Evolutionary conservation across 2,113 vertebrate species (phyloP).

Genomic region (Pelmatolapia mariae): DNA sequence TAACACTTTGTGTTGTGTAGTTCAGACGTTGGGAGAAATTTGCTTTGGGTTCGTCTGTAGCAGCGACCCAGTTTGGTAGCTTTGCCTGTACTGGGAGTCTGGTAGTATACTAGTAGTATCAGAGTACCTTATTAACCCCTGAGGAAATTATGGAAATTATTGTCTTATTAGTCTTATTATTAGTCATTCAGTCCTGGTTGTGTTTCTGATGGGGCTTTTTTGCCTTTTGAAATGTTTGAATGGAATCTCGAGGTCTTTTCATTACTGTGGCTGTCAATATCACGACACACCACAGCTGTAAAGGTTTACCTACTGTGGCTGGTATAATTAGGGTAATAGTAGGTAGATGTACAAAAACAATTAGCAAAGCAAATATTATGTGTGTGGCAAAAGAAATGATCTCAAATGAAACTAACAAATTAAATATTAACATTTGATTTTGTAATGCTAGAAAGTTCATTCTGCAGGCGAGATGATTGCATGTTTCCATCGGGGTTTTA

Average conservation of each 20-base stretch:
- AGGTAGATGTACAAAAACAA: not conserved
- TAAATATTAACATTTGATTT: not conserved
- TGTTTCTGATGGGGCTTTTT: not conserved
- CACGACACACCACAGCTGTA: not conserved
- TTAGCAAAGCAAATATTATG: not conserved
- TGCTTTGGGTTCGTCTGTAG: not conserved
- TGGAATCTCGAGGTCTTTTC: not conserved
- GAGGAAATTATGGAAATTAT: not conserved
- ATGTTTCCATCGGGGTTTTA: not conserved
- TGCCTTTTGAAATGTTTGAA: not conserved
- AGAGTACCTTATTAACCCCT: not conserved
- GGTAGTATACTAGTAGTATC: not conserved
- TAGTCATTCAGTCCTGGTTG: not conserved
- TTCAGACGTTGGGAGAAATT: not conserved
- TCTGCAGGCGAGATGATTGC: not conserved
- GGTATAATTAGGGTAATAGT: not conserved
- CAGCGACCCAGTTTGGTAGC: not conserved
- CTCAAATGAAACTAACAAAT: not conserved
- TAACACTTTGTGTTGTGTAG: not conserved
- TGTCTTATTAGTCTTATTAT: not conserved
- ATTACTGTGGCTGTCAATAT: not conserved
- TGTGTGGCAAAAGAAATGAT: not conserved
- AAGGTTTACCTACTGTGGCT: not conserved
- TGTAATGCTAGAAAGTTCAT: rapidly evolving
- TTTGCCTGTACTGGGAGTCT: not conserved